Percentiles rank a stretch among this genome's conserved stretches.
Conservation (phyloP, 2,797 vertebrate species). For the Poecilia velifera region DNA sequence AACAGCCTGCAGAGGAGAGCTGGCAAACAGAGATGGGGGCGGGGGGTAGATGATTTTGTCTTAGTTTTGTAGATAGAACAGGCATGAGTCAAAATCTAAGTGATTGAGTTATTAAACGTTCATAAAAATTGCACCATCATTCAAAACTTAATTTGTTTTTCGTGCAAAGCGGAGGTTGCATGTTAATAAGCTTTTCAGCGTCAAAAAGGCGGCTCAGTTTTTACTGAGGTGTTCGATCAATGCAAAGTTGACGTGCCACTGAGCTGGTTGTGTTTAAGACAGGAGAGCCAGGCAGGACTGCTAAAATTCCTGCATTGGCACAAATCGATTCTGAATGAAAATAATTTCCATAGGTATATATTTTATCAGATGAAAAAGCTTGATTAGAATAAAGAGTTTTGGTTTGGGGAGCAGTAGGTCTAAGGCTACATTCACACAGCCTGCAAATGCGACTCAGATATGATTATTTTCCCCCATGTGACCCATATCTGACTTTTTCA, state of each 20-base stretch:
- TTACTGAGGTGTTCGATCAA: neutral
- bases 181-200: neutral
- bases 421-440: neutral
- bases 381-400: neutral
- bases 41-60: slow-evolving; percentile 16
- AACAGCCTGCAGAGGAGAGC: slow-evolving; percentile 22
- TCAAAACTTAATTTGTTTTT: neutral
- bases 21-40: slow-evolving; percentile 8
- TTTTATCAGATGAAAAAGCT: neutral
- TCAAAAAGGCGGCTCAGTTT: neutral
- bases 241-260: neutral
- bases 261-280: neutral
- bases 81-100: neutral
- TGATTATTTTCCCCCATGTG: neutral
- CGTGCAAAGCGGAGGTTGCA: neutral
- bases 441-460: neutral
- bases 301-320: neutral
- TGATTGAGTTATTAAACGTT: neutral
- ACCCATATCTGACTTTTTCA: too few species aligned
- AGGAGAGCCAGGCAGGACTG: neutral
- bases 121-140: neutral
- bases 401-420: neutral
- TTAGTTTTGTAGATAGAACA: slow-evolving; percentile 42
- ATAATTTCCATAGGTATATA: neutral
- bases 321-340: neutral